phyloP scores from a whole-genome alignment of 2,888 invertebrate species.

The Caenorhabditis virilis region DNA sequence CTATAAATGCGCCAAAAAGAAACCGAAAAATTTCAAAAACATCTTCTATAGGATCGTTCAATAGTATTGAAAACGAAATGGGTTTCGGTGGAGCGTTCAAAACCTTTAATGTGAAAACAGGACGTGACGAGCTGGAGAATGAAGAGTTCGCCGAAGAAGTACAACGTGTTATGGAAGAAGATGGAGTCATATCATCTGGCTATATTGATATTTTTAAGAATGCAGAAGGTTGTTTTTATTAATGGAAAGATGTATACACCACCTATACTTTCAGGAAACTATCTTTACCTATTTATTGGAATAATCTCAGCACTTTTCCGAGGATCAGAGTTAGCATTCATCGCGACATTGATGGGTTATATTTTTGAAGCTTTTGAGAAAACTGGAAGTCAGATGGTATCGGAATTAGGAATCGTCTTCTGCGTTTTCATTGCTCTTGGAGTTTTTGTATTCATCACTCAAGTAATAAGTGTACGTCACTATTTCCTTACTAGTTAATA shows the following conservation, averaged over 20 bases:
- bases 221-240: no score
- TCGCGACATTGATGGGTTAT: constrained; percentile 68
- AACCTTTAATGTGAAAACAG: constrained; percentile 35
- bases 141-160: constrained; percentile 51
- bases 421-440: constrained; percentile 21
- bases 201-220: constrained; percentile 51
- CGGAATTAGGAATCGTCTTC: constrained; percentile 6
- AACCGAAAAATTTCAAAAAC: constrained; percentile 9
- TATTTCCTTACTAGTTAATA: background rate
- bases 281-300: constrained; percentile 39
- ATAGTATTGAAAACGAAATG: no score
- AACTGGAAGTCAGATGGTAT: constrained; percentile 5
- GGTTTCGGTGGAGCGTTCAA: constrained; percentile 47
- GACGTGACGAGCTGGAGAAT: constrained; percentile 38
- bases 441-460: constrained; percentile 28
- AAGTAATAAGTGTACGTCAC: constrained; percentile 36
- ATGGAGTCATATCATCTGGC: constrained; percentile 45
- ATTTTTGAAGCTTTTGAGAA: constrained; percentile 33
- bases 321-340: constrained; percentile 70
- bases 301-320: constrained; percentile 61
- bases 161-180: constrained; percentile 49
- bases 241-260: no score
- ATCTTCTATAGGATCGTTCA: constrained; percentile 32
- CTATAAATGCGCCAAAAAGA: no score
- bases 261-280: constrained; percentile 40